phyloP scores from a whole-genome alignment of 92 coral and sea anemone genomes.

The Nematostella vectensis region DNA sequence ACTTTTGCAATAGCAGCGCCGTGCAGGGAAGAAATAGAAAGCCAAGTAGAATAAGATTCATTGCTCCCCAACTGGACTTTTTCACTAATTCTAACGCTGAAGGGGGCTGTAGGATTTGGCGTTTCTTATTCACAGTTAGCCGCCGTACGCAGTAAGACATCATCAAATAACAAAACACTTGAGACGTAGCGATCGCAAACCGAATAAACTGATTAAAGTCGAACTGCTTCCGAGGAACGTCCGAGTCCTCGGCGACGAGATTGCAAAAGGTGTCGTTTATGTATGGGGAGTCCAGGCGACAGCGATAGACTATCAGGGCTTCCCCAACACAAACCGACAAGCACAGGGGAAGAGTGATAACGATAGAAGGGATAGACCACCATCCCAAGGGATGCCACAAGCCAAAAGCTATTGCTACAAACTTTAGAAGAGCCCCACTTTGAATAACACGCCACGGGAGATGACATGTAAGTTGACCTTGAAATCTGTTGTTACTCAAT shows the following conservation, averaged over 20 bases:
- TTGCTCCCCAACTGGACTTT: slow-evolving; percentile 17
- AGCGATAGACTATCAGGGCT: not conserved
- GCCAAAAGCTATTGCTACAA: not conserved
- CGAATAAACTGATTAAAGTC: slow-evolving; percentile 1
- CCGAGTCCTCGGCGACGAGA: not conserved
- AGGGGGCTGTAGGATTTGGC: not conserved
- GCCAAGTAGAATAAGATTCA: slow-evolving; percentile 20
- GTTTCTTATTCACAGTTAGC: not conserved
- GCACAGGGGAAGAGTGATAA: not conserved
- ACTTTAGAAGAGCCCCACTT: not conserved
- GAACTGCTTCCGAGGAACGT: not conserved
- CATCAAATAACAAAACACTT: not conserved
- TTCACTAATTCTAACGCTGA: slow-evolving; percentile 20
- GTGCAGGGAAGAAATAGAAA: slow-evolving; percentile 20
- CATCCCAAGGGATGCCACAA: slow-evolving; percentile 4
- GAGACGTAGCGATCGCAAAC: not conserved
- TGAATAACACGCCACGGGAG: no score
- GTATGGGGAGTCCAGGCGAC: not conserved
- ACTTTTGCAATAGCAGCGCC: slow-evolving; percentile 11
- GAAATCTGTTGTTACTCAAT: no score
- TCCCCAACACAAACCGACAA: not conserved
- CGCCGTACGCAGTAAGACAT: slow-evolving; percentile 2
- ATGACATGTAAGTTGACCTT: no score
- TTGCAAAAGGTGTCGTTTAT: not conserved
- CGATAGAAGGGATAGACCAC: not conserved